Evolutionary conservation across 1,140 invertebrate genomes (phyloP), one percentile per base, ranked within the genome.

Genomic region (Drosophila kurseongensis): DNA sequence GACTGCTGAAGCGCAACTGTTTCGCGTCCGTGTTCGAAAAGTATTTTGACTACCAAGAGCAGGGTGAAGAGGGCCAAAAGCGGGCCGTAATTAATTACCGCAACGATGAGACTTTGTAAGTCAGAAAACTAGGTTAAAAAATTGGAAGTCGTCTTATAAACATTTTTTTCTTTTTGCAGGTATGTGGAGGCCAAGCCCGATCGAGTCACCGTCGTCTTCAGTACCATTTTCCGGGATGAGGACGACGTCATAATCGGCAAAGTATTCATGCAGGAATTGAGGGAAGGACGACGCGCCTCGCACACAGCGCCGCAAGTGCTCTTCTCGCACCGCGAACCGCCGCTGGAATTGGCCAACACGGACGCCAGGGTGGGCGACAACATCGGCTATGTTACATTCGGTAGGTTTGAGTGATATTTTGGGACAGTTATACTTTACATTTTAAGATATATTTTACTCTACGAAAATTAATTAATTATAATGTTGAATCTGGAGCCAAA

Each of bases 11-110:
- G 93, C 95, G 99, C 85, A 98, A 99, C 93, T 99, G 99, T 93
- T 99, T 99, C 94, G 99, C 98, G 14, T 99, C 98, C 42, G 98
- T 99, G 38, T 99, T 99, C 94, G 98, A 99, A 93, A 99, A 99
- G 91, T 99, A 99, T 94, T 99, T 99, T 93, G 96, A 98, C 92
- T 98, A 98, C 93, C 98, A 99, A 95, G 97, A 98, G 92, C 95
- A 96, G 79, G 97, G 97, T 2, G 95, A 96, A 90, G 96, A 98
- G 91, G 96, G 96, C 9, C 96, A 98, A 73, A 97, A 98, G 92
- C 95, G 97, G 92, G 99, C 99, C 65, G 98, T 99, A 59, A 99
- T 99, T 92, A 97, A 99, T 93, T 99, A 99, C 93, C 95, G 99
- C 91, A 98, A 98, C 93, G 98, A 99, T 95, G 99, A 99, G 94